A percentile compares a stretch with the other conserved stretches of the same genome.
Evolutionary conservation across 2,113 vertebrate genomes (phyloP).

Genomic region (Serinus canaria): DNA sequence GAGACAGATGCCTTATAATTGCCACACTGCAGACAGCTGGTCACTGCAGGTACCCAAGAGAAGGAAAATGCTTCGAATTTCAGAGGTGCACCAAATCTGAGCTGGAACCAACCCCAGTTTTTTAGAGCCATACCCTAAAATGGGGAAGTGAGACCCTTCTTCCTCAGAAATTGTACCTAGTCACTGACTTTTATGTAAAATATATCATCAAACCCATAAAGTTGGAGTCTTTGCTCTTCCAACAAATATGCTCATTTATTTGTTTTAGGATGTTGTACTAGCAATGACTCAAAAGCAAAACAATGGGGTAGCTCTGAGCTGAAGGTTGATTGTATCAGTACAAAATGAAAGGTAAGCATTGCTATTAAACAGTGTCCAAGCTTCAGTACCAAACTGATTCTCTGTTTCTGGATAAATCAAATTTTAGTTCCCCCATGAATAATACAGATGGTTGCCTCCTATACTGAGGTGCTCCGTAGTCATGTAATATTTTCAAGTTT

Average conservation of each 20-base stretch:
- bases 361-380: background rate
- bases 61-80: background rate
- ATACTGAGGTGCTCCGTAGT: background rate
- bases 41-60: background rate
- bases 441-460: background rate
- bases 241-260: background rate
- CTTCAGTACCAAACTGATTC: background rate
- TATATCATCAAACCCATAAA: background rate
- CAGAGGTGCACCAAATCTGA: background rate
- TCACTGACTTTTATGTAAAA: background rate
- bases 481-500: background rate
- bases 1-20: background rate
- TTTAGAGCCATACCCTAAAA: background rate
- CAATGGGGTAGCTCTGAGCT: background rate
- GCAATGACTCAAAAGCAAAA: slow-evolving; percentile 21
- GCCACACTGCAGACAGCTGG: background rate
- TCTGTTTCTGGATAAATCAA: background rate
- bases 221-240: background rate
- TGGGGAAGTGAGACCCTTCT: background rate
- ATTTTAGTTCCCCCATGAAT: background rate
- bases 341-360: background rate
- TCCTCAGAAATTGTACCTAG: background rate
- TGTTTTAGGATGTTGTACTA: slow-evolving; percentile 14
- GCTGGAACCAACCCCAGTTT: background rate
- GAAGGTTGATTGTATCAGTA: background rate